Evolutionary conservation across 2,797 vertebrate genomes (phyloP), one percentile per base, ranked within the genome.

Genomic region (Odontamblyopus rebecca): DNA sequence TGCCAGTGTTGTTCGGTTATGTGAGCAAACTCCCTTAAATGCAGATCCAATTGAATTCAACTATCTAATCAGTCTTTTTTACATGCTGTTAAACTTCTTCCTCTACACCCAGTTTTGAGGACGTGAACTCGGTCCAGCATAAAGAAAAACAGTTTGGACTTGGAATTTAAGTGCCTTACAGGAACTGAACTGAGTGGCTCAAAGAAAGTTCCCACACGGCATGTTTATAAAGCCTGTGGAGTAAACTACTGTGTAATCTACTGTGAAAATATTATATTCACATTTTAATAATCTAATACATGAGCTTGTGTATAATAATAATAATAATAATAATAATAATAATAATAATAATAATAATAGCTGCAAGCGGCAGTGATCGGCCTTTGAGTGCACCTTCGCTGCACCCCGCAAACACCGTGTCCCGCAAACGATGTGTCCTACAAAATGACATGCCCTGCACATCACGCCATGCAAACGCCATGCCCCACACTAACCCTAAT

Each of bases 1-100:
- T 93, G 93, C 75, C 84, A 89, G 81, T 94, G 93, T 86, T 94
- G 93, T 85, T 89, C 91, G 0, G 54, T 94, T 82, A 94, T 94
- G 93, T 94, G 78, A 90, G 80, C 1, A 15, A 54, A 73, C 70
- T 71, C 70, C 61, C 19, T 77, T 70, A 30, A 54, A 61, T 26
- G 23, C 68, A 71, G 8, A 6, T 65, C 80, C 67, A 12, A 60
- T 61, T 63, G 29, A 32, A 19, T 29, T 74, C 56, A 62, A 57
- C 61, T 56, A 35, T 23, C 23, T 23, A 23, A 23, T 23, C 23
- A 23, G 1, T 1, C 23, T 23, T 23, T 23, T 23, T 23, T 23
- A 48, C 69, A 71, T 30, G 50, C 73, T 72, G 56, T 27, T 27
- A 75, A 51, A 73, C 41, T 23, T 72, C 73, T 68, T 72, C 62